phyloP scores from a whole-genome alignment of 2,888 invertebrate genomes.

The Eulithis testata region DNA sequence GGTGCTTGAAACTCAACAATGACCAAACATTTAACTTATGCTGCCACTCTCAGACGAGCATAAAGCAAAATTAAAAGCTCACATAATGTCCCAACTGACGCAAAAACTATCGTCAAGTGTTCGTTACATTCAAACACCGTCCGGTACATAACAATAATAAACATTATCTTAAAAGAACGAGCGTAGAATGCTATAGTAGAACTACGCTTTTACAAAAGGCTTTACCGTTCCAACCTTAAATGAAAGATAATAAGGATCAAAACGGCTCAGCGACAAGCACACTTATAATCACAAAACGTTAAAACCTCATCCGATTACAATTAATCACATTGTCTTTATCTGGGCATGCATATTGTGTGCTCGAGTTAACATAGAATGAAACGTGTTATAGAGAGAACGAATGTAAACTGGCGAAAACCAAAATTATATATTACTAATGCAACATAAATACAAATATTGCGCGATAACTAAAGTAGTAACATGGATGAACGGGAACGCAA shows the following conservation, averaged over 20 bases:
- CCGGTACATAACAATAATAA: conserved; percentile 54
- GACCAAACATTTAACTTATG: not conserved
- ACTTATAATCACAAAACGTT: conserved; percentile 42
- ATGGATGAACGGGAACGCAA: not conserved
- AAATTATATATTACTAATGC: not conserved
- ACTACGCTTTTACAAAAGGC: conserved; percentile 33
- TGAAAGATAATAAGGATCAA: conserved; percentile 1
- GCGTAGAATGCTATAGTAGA: conserved; percentile 53
- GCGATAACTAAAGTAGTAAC: not conserved
- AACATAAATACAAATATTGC: not conserved
- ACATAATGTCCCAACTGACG: too few relatives aligned
- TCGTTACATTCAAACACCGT: conserved; percentile 46
- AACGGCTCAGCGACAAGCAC: conserved; percentile 33
- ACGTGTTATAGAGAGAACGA: conserved; percentile 28
- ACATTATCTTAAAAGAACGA: conserved; percentile 52
- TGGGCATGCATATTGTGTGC: conserved; percentile 70
- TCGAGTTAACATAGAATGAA: conserved; percentile 36
- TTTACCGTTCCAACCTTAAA: conserved; percentile 23
- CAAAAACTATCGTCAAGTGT: too few relatives aligned
- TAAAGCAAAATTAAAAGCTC: not conserved
- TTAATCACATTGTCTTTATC: conserved; percentile 48
- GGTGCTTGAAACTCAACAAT: conserved; percentile 35
- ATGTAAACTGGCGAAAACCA: conserved; percentile 12
- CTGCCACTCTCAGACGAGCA: not conserved
- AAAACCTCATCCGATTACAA: conserved; percentile 41